Conservation (phyloP, 2,797 vertebrate genomes). For the Pempheris klunzingeri region DNA sequence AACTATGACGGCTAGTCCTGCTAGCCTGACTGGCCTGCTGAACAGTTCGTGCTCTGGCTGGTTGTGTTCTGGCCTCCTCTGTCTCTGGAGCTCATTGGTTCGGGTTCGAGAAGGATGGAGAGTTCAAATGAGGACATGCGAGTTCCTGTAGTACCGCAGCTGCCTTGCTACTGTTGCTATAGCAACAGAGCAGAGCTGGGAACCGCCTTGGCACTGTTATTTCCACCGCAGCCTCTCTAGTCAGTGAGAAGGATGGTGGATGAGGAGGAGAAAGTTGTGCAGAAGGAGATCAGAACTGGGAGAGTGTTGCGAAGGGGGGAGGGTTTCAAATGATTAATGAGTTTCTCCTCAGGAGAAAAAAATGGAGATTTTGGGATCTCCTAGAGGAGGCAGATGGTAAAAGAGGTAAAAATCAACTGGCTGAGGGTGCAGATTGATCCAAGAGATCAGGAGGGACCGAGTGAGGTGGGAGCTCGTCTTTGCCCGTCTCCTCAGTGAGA, state of each 20-base stretch:
- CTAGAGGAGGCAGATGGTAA: constrained; percentile 38
- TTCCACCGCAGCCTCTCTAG: constrained; percentile 79
- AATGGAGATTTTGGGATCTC: constrained; percentile 32
- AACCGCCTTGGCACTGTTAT: constrained; percentile 80
- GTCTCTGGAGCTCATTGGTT: constrained; percentile 81
- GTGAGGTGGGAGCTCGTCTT: constrained; percentile 65
- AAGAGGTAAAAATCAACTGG: constrained; percentile 48
- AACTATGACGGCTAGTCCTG: constrained; percentile 86
- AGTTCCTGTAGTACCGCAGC: constrained; percentile 69
- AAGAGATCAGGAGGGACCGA: constrained; percentile 57
- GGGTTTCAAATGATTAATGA: constrained; percentile 33
- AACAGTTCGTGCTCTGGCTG: constrained; percentile 69
- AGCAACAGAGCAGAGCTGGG: constrained; percentile 60
- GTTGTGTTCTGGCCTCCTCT: constrained; percentile 82
- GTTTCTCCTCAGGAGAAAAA: constrained; percentile 50
- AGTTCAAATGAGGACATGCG: constrained; percentile 45
- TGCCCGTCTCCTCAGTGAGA: constrained; percentile 66
- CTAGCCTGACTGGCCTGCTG: constrained; percentile 88
- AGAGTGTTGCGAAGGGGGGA: constrained; percentile 30
- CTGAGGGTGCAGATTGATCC: constrained; percentile 47
- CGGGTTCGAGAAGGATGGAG: constrained; percentile 48
- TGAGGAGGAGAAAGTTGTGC: constrained; percentile 44
- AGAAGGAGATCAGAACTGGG: constrained; percentile 39
- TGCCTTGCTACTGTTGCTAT: constrained; percentile 85
- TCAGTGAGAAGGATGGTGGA: constrained; percentile 68